Percentiles rank a stretch among this genome's conserved stretches.
These are phyloP conservation scores for Ischnus inquisitorius DNA, from an alignment of 2,888 invertebrate genomes.

Conservation along the genomic window DNA sequence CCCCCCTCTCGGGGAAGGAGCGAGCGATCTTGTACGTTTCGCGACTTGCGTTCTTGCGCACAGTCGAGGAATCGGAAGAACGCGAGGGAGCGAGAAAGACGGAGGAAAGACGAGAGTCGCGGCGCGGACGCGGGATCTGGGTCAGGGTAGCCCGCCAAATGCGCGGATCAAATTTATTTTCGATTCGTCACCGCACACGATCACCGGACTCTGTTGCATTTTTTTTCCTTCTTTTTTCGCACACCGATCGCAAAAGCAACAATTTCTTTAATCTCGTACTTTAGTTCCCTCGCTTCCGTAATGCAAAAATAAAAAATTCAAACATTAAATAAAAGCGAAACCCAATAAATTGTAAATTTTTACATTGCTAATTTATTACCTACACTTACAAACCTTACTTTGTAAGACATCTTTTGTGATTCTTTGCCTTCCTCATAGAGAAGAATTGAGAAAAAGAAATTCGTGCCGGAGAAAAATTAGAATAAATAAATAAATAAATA, in stretches of 20 bases:
- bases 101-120: slow-evolving; percentile 62
- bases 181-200: slow-evolving; percentile 77
- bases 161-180: slow-evolving; percentile 82
- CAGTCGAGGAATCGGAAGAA: background rate
- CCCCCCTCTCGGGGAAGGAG: slow-evolving; percentile 73
- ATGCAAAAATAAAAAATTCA: background rate
- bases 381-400: no score
- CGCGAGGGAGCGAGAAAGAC: slow-evolving; percentile 53
- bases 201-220: slow-evolving; percentile 39
- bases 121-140: slow-evolving; percentile 75
- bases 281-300: background rate
- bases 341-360: no score
- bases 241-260: background rate
- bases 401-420: no score
- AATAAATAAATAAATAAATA: no score
- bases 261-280: background rate
- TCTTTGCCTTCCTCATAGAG: no score
- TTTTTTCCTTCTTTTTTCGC: no score
- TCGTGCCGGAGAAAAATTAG: no score
- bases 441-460: no score
- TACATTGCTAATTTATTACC: no score
- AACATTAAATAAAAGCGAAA: no score
- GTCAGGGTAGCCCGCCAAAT: slow-evolving; percentile 83
- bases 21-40: slow-evolving; percentile 63
- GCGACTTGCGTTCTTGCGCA: slow-evolving; percentile 27